Percentiles rank a stretch among this genome's conserved stretches.
Conservation (phyloP, 2,113 vertebrate genomes). For the Actenoides lindsayi region DNA sequence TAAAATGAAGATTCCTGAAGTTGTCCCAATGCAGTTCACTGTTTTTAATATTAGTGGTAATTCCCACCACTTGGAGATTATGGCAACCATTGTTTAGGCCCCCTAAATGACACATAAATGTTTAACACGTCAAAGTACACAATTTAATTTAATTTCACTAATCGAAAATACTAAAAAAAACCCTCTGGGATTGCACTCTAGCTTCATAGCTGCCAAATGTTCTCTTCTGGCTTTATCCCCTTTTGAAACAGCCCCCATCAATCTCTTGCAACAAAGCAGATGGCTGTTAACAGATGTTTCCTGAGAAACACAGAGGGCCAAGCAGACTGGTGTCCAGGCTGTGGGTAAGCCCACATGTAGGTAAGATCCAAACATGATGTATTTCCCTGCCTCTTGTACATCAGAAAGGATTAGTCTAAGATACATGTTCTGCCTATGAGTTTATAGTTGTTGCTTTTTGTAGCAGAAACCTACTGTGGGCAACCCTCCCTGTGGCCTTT, state of each 20-base stretch:
- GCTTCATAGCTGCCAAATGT: neutral
- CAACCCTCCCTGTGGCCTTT: neutral
- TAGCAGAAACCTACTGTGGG: neutral
- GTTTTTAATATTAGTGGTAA: neutral
- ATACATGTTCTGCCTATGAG: fast-evolving
- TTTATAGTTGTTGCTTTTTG: neutral
- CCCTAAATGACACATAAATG: neutral
- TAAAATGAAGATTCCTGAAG: neutral
- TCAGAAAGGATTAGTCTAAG: neutral
- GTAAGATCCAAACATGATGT: neutral
- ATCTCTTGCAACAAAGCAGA: neutral
- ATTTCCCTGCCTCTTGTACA: neutral
- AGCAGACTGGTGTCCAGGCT: neutral
- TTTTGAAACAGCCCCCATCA: neutral
- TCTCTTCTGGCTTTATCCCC: neutral
- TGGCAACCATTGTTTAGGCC: neutral
- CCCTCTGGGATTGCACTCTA: neutral
- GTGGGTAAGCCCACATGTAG: neutral
- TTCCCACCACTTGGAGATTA: neutral
- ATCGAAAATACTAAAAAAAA: neutral
- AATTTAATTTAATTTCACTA: neutral
- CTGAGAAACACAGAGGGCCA: neutral
- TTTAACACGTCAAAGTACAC: neutral
- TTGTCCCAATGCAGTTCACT: neutral
- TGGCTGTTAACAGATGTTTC: neutral